Percentiles rank a stretch among this genome's conserved stretches.
Conservation (phyloP, 1,140 invertebrate genomes). For the Zaprionus davidi region DNA sequence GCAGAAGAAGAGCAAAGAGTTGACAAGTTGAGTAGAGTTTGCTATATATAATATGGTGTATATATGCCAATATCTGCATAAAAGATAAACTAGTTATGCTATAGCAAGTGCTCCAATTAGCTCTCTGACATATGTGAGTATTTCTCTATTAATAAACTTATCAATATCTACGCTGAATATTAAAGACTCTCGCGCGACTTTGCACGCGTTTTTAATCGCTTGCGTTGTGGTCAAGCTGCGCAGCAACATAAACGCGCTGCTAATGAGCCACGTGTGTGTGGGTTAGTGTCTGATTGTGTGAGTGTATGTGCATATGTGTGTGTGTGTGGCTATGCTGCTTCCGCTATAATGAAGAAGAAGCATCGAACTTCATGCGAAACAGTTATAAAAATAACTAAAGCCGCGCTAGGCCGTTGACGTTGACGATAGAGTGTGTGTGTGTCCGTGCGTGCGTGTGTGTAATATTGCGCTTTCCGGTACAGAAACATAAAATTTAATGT, state of each 20-base stretch:
- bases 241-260: constrained; percentile 46
- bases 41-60: too few species aligned
- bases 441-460: constrained; percentile 37
- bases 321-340: constrained; percentile 63
- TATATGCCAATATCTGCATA: too few species aligned
- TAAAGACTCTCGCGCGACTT: neutral
- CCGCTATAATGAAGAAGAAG: constrained; percentile 53
- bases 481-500: constrained; percentile 82
- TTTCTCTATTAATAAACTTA: neutral
- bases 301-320: constrained; percentile 38
- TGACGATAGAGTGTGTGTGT: constrained; percentile 9
- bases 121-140: neutral
- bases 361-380: constrained; percentile 69
- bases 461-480: constrained; percentile 77
- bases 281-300: constrained; percentile 36
- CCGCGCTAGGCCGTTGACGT: constrained; percentile 50
- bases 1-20: neutral
- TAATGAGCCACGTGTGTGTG: constrained; percentile 46
- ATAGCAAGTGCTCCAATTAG: too few species aligned
- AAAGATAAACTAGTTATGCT: too few species aligned
- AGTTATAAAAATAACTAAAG: constrained; percentile 69
- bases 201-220: constrained; percentile 3
- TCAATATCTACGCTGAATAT: neutral
- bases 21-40: too few species aligned
- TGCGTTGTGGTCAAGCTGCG: constrained; percentile 5